A percentile compares a stretch with the other conserved stretches of the same genome.
phyloP scores from a whole-genome alignment of 2,888 invertebrate genomes.

The Xiphydria camelus region DNA sequence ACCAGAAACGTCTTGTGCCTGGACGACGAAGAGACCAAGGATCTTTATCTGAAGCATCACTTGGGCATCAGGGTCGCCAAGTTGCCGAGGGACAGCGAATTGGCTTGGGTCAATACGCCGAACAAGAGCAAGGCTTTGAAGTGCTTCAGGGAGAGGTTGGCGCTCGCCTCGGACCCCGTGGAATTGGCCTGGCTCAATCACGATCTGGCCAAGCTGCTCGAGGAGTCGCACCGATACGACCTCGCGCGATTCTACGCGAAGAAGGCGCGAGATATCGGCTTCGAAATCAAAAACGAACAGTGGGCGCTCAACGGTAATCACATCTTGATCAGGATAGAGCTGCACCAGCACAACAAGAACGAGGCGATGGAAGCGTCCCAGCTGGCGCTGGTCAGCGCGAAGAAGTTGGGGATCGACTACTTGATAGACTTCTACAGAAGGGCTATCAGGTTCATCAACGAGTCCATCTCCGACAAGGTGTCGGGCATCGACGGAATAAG shows the following conservation, averaged over 20 bases:
- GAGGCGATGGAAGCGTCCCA: conserved; percentile 56
- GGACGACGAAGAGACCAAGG: conserved; percentile 16
- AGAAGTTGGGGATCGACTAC: conserved; percentile 45
- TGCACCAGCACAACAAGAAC: conserved; percentile 57
- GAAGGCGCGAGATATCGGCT: conserved; percentile 46
- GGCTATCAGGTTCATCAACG: conserved; percentile 51
- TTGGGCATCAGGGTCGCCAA: conserved; percentile 34
- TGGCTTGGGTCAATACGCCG: conserved; percentile 38
- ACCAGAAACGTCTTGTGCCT: conserved; percentile 49
- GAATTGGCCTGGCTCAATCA: conserved; percentile 60
- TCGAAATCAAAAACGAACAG: conserved; percentile 40
- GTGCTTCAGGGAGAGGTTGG: conserved; percentile 36
- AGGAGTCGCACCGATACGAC: conserved; percentile 55
- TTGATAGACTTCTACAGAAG: conserved; percentile 48
- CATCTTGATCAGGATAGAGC: conserved; percentile 55
- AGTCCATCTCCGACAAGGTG: conserved; percentile 52
- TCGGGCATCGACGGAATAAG: conserved; percentile 50
- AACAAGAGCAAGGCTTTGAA: conserved; percentile 28
- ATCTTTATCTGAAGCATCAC: conserved; percentile 39
- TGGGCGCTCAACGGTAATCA: conserved; percentile 59
- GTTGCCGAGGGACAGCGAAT: conserved; percentile 41
- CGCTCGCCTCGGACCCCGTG: conserved; percentile 43
- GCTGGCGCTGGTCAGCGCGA: conserved; percentile 42
- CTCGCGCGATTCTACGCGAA: conserved; percentile 52
- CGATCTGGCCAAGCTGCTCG: conserved; percentile 56